Percentiles rank a stretch among this genome's conserved stretches.
These are phyloP conservation scores for Latrodectus geometricus DNA, from an alignment of 1,140 invertebrate genomes.

Conservation along the genomic window DNA sequence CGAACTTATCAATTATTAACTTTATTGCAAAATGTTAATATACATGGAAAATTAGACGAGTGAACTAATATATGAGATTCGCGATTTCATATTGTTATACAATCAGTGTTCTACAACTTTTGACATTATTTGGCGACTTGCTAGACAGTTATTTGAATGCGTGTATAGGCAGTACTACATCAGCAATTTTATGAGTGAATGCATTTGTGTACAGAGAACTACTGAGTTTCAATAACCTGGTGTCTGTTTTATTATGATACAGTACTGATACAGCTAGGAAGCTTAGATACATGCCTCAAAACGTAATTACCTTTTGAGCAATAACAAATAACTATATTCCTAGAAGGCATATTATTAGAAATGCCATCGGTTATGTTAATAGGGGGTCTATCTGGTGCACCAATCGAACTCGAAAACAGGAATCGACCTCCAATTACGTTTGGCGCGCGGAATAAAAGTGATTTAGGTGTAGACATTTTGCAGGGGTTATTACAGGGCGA, in stretches of 20 bases:
- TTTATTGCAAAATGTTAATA: too few species aligned
- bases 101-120: too few species aligned
- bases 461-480: slow-evolving; percentile 43
- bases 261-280: not conserved
- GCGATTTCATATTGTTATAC: too few species aligned
- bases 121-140: too few species aligned
- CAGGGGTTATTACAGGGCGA: slow-evolving; percentile 23
- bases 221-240: not conserved
- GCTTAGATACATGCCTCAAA: not conserved
- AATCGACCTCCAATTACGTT: slow-evolving; percentile 55
- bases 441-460: slow-evolving; percentile 49
- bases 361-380: slow-evolving; percentile 48
- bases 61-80: too few species aligned
- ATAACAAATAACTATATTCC: slow-evolving; percentile 39
- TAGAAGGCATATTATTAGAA: slow-evolving; percentile 37
- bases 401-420: slow-evolving; percentile 48
- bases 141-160: too few species aligned
- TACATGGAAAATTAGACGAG: too few species aligned
- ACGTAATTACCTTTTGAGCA: slow-evolving; percentile 44
- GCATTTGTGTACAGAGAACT: not conserved
- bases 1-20: too few species aligned
- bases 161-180: not conserved
- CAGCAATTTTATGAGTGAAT: not conserved
- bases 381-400: slow-evolving; percentile 40
- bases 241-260: slow-evolving; percentile 7